Evolutionary conservation across 64 coral and sea anemone species (phyloP), one percentile per base, ranked within the genome.

Genomic region (Stylophora pistillata): DNA sequence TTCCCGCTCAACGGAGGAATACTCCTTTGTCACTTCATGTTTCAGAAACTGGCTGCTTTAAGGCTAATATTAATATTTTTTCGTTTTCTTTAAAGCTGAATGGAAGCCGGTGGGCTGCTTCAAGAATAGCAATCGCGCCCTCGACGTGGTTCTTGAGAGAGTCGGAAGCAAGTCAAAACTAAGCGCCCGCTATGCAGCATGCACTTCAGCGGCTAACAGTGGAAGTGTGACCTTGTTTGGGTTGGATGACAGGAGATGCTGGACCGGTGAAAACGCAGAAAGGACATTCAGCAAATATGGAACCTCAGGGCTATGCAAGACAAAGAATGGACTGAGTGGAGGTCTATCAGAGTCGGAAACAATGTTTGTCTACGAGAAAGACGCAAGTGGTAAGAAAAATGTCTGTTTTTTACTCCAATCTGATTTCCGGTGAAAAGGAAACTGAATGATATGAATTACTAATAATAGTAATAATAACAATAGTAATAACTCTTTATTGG

Each of bases 181-280:
- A 79, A 31, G 12, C 14, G 23, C 13, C 17, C 54, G 55, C 21
- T 59, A 18, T 29, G 7, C 3, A 0, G 16, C 55, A 60, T 79
- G 77, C 55, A 26, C 16, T 15, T 5, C 54, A 58, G 55, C 0
- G 7, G 77, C 77, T 59, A 56, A 79, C 53, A 3, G 18, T n/a
- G 26, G 30, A 31, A 27, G 26, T 31, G 21, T 79, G 13, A 58
- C 77, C n/a, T 26, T 79, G 55, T 58, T 79, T 59, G 77, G 77
- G 30, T 17, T 79, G 56, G 77, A 79, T 15, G 56, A 79, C 25
- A 79, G 31, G 23, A 79, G 28, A 79, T 79, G 77, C 27, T 79
- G 77, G 77, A 79, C 55, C 23, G 54, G 25, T 28, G 37, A 57
- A 31, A 29, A 16, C 13, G 26, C 21, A 14, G 12, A 60, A 11